These are phyloP conservation scores for Microcebus tavaratra DNA, from an alignment of 2,113 vertebrate genomes.

Conservation along the genomic window DNA sequence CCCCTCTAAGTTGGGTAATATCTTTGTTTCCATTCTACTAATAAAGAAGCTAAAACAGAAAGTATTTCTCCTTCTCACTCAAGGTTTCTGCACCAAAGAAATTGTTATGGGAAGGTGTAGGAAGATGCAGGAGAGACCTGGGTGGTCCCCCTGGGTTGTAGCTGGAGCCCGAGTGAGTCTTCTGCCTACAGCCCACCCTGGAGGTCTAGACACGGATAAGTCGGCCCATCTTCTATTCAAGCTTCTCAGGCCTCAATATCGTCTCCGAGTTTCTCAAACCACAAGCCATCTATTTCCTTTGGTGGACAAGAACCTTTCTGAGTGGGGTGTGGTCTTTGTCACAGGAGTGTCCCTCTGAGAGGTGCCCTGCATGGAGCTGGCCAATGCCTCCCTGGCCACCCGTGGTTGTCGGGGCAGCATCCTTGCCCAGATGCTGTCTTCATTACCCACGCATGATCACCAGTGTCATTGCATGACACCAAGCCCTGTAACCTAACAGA, in stretches of 20 bases:
- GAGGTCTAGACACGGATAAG: neutral
- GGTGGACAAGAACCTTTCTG: accelerated
- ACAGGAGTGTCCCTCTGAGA: neutral
- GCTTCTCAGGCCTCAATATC: accelerated
- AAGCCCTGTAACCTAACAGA: too few relatives aligned
- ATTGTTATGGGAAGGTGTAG: too few relatives aligned
- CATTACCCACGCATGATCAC: neutral
- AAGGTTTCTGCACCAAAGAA: too few relatives aligned
- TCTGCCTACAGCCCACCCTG: neutral
- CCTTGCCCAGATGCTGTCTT: neutral
- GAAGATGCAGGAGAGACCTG: too few relatives aligned
- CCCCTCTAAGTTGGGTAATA: too few relatives aligned
- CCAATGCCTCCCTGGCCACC: neutral
- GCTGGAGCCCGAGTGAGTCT: accelerated
- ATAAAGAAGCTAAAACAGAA: too few relatives aligned
- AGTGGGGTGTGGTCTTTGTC: too few relatives aligned
- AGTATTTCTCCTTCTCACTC: neutral
- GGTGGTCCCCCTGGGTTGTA: neutral
- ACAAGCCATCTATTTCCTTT: neutral
- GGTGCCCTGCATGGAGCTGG: too few relatives aligned
- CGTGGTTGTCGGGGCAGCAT: too few relatives aligned
- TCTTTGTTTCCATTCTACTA: neutral
- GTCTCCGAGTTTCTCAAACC: neutral
- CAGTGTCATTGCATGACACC: neutral
- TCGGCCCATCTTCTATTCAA: neutral